Evolutionary conservation across 1,140 invertebrate species (phyloP).

Genomic region (Agrypnia vestita): DNA sequence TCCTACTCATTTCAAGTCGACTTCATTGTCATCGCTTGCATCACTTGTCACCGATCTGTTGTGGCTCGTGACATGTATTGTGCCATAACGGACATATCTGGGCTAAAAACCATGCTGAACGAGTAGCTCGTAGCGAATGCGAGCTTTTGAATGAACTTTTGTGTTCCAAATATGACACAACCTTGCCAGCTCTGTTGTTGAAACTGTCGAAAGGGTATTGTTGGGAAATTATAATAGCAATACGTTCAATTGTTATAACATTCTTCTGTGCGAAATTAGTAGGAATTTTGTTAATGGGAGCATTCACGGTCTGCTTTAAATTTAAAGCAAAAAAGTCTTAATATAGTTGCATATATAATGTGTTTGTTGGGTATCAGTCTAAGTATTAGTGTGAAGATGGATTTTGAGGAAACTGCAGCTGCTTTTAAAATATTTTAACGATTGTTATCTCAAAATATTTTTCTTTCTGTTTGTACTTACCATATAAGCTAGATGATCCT

Average conservation of each 20-base stretch:
- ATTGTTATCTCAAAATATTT: too few species aligned
- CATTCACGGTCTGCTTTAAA: too few species aligned
- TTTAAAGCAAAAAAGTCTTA: too few species aligned
- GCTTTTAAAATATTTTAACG: too few species aligned
- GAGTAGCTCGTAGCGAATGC: background rate
- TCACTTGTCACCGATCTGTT: conserved; percentile 7
- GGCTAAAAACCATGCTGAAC: conserved; percentile 5
- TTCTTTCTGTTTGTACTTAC: too few species aligned
- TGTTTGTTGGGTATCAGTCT: too few species aligned
- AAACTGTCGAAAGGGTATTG: background rate
- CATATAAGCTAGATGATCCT: too few species aligned
- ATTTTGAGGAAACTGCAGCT: too few species aligned
- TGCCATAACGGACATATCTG: background rate
- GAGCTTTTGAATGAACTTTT: conserved; percentile 28
- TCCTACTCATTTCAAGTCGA: background rate
- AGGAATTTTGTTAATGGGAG: background rate
- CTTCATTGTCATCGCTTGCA: conserved; percentile 24
- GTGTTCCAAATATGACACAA: conserved; percentile 27
- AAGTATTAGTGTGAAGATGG: too few species aligned
- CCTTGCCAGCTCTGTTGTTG: background rate
- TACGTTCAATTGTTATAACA: conserved; percentile 6
- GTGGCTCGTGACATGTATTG: conserved; percentile 10
- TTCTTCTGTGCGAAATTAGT: background rate
- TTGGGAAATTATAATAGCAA: background rate
- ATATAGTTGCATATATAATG: too few species aligned